A percentile compares a stretch with the other conserved stretches of the same genome.
phyloP scores from a whole-genome alignment of 2,888 invertebrate genomes.

The Neocrepidodera transversa region DNA sequence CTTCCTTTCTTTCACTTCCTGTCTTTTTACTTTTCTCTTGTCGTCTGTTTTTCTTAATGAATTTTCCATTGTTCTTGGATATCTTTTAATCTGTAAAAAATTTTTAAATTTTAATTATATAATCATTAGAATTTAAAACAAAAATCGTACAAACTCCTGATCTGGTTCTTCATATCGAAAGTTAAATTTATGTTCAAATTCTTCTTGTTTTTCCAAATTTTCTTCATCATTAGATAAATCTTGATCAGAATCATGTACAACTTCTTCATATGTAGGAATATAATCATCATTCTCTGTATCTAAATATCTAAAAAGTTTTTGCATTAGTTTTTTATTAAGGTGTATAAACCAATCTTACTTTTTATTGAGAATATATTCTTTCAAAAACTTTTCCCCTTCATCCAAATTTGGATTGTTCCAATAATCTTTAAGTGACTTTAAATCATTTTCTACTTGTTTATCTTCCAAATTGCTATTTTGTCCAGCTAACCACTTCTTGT shows the following conservation, averaged over 20 bases:
- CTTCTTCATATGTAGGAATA: slow-evolving; percentile 71
- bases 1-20: slow-evolving; percentile 76
- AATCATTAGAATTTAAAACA: background rate
- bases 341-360: slow-evolving; percentile 61
- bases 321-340: too few relatives aligned
- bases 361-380: slow-evolving; percentile 91
- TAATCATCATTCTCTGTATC: slow-evolving; percentile 62
- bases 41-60: slow-evolving; percentile 84
- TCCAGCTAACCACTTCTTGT: slow-evolving; percentile 83
- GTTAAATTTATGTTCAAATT: slow-evolving; percentile 95
- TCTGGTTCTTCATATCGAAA: slow-evolving; percentile 97
- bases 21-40: slow-evolving; percentile 78
- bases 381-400: slow-evolving; percentile 85
- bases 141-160: slow-evolving; percentile 77
- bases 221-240: slow-evolving; percentile 80
- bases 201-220: slow-evolving; percentile 80
- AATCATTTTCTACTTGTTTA: slow-evolving; percentile 66
- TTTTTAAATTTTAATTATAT: background rate
- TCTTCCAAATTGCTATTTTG: slow-evolving; percentile 69
- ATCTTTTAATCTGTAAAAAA: slow-evolving; percentile 76
- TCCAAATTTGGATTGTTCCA: slow-evolving; percentile 86
- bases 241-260: slow-evolving; percentile 67
- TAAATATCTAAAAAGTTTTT: slow-evolving; percentile 58
- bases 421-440: slow-evolving; percentile 79
- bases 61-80: slow-evolving; percentile 84